These are phyloP conservation scores for Pterobdella sp. DNA, from an alignment of 2,888 invertebrate species.

Conservation along the genomic window DNA sequence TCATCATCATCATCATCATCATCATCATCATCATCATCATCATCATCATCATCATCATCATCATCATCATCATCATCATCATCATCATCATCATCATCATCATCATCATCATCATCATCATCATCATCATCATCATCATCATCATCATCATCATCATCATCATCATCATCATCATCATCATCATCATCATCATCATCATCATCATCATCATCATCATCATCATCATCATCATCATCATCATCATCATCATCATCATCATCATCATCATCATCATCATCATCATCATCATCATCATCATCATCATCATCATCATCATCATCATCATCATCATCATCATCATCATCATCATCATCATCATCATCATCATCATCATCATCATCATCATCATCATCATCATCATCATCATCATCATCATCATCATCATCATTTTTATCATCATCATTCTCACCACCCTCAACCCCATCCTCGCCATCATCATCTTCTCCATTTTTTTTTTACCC, in stretches of 20 bases:
- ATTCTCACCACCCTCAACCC: neutral
- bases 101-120: constrained; percentile 15
- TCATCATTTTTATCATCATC: neutral
- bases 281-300: constrained; percentile 3
- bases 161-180: constrained; percentile 17
- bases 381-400: constrained; percentile 27
- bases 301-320: constrained; percentile 24
- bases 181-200: constrained; percentile 18
- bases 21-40: constrained; percentile 17
- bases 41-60: constrained; percentile 15
- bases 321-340: constrained; percentile 19
- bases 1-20: constrained; percentile 24
- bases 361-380: constrained; percentile 26
- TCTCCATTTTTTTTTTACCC: no score
- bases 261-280: neutral
- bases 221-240: constrained; percentile 24
- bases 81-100: constrained; percentile 17
- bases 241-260: constrained; percentile 15
- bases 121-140: constrained; percentile 24
- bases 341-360: constrained; percentile 24
- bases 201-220: constrained; percentile 20
- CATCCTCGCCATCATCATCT: no score
- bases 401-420: neutral
- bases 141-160: constrained; percentile 17
- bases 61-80: constrained; percentile 24